Evolutionary conservation across 2,888 invertebrate species (phyloP), one percentile per base, ranked within the genome.

Genomic region (Siphonodentalium dalli): DNA sequence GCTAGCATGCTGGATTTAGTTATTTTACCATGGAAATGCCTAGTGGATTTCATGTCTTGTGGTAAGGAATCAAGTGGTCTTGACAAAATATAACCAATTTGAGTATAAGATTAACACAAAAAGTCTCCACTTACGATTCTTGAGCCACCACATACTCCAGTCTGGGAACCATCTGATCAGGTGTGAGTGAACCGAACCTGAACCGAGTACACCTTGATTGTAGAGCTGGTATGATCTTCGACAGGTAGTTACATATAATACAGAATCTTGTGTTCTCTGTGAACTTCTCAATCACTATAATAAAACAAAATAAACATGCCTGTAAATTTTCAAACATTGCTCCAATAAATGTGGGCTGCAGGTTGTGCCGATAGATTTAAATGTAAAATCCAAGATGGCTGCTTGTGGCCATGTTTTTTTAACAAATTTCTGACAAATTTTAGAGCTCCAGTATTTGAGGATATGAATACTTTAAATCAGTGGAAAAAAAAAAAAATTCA

Each of bases 201-300:
- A 98, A 98, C 54, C 95, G 87, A 0, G 97, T 99, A 82, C 98
- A 99, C 69, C 99, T 87, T 13, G 98, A 99, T 83, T 99, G 99
- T 48, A 99, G 85, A 4, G 99, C 98, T 15, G 99, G 99, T 72
- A 97, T 99, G 59, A 99, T 97, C 85, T 98, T 98, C 70, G 94
- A 92, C 68, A 99, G 84, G 83, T 99, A 99, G 83, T 99, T 99
- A 84, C 98, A 97, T 74, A 99, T 99, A 55, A 99, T 90, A 81
- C 99, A 99, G 83, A 99, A 99, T 8, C 99, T 86, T 3, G 96
- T 93, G 82, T 98, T 99, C 66, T 97, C 96, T 11, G 99, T 98
- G 80, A 94, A 99, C 82, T 99, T 99, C 83, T 99, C 99, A 77
- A 99, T 97, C 70, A 99, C 94, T 93, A 85, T 40, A 86, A 83